phyloP scores from a whole-genome alignment of 2,888 invertebrate species.

The Liopterus haemorrhoidalis region DNA sequence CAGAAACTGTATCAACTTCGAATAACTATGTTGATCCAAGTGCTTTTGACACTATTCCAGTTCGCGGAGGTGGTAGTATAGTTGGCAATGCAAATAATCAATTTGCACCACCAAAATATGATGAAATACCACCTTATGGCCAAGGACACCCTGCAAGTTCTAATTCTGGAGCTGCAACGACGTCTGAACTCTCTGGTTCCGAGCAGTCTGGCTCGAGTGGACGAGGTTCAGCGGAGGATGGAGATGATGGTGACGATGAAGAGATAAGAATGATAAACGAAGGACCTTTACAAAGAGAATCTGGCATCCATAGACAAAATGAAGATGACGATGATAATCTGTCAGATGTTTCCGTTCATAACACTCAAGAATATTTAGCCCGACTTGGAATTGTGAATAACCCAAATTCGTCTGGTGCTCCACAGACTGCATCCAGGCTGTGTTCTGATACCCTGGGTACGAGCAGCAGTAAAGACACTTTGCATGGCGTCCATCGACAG shows the following conservation, averaged over 20 bases:
- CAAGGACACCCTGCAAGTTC: slow-evolving; percentile 66
- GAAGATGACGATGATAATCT: slow-evolving; percentile 66
- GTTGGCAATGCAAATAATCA: slow-evolving; percentile 49
- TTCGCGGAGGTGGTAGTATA: slow-evolving; percentile 58
- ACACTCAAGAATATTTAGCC: slow-evolving; percentile 93
- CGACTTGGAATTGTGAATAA: slow-evolving; percentile 89
- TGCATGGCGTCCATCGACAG: slow-evolving; percentile 53
- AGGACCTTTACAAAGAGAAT: slow-evolving; percentile 72
- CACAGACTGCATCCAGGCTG: slow-evolving; percentile 61
- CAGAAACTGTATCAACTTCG: slow-evolving; percentile 66
- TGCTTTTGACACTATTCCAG: slow-evolving; percentile 85
- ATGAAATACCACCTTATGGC: slow-evolving; percentile 82
- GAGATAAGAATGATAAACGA: slow-evolving; percentile 97
- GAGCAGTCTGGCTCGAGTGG: slow-evolving; percentile 95
- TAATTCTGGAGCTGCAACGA: slow-evolving; percentile 73
- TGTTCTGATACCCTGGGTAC: slow-evolving; percentile 59
- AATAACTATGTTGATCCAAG: slow-evolving; percentile 84
- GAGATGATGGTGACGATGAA: slow-evolving; percentile 88
- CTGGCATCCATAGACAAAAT: slow-evolving; percentile 57
- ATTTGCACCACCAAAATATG: slow-evolving; percentile 86
- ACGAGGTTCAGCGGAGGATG: slow-evolving; percentile 91
- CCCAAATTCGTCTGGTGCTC: slow-evolving; percentile 54
- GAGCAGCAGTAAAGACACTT: slow-evolving; percentile 53
- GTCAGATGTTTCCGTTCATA: slow-evolving; percentile 86
- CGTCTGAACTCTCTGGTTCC: slow-evolving; percentile 87